phyloP scores from a whole-genome alignment of 2,888 invertebrate genomes.

The Drosophila maculinotata region DNA sequence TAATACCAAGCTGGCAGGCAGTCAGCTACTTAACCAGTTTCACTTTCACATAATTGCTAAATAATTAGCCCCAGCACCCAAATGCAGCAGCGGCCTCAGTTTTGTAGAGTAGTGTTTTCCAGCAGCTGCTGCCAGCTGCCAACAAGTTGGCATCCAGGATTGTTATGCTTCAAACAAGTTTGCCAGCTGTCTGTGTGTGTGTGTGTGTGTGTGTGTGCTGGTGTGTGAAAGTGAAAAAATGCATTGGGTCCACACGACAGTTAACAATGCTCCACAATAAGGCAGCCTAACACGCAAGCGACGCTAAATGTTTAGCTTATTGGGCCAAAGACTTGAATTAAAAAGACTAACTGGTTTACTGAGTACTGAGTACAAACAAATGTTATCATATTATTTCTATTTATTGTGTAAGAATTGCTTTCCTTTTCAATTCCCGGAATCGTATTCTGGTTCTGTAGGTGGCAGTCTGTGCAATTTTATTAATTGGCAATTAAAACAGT shows the following conservation, averaged over 20 bases:
- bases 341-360: conserved; percentile 12
- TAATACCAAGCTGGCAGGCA: neutral
- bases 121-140: conserved; percentile 37
- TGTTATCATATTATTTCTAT: neutral
- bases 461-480: neutral
- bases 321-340: conserved; percentile 29
- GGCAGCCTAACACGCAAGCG: conserved; percentile 41
- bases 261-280: conserved; percentile 35
- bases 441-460: neutral
- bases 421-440: neutral
- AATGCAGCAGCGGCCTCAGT: conserved; percentile 36
- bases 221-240: conserved; percentile 65
- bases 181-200: conserved; percentile 1
- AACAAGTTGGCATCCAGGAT: conserved; percentile 51
- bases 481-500: no score
- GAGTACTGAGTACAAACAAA: no score
- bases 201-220: conserved; percentile 21
- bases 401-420: neutral
- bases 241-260: conserved; percentile 42
- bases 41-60: conserved; percentile 80
- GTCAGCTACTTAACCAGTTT: conserved; percentile 49
- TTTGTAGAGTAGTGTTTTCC: conserved; percentile 33
- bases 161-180: conserved; percentile 47
- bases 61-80: conserved; percentile 61
- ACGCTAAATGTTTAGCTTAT: conserved; percentile 38